Evolutionary conservation across 2,888 invertebrate species (phyloP).

Genomic region (Synergus gifuensis): DNA sequence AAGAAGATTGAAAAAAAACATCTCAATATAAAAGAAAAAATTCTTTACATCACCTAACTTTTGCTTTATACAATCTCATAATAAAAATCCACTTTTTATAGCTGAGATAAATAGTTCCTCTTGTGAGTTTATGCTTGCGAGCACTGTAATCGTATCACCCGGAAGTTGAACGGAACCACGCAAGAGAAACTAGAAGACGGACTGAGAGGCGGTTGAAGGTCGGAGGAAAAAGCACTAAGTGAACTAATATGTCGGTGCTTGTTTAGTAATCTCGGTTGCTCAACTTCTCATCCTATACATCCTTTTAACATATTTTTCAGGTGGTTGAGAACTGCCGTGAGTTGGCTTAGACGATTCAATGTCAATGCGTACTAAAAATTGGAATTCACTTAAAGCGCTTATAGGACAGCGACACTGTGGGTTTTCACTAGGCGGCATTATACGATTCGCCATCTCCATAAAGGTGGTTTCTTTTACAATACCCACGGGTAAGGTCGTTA

Average conservation of each 20-base stretch:
- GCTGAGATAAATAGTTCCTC: not conserved
- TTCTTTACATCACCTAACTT: not conserved
- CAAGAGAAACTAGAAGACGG: conserved; percentile 41
- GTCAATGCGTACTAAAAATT: conserved; percentile 12
- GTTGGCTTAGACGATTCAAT: not conserved
- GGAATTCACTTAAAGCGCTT: conserved; percentile 30
- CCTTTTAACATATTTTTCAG: not conserved
- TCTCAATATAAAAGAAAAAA: not conserved
- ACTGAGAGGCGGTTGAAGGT: conserved; percentile 8
- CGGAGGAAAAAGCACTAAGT: not conserved
- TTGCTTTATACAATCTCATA: not conserved
- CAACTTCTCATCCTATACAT: not conserved
- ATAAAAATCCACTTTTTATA: not conserved
- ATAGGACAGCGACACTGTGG: conserved; percentile 27
- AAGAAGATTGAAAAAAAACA: no score
- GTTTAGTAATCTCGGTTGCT: not conserved
- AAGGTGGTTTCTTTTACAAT: conserved; percentile 42
- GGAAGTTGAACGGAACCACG: conserved; percentile 51
- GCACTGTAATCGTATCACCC: conserved; percentile 49
- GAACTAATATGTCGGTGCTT: not conserved
- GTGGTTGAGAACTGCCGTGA: not conserved
- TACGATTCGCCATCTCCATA: conserved; percentile 39
- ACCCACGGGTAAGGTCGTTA: conserved; percentile 54
- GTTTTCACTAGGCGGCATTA: conserved; percentile 38
- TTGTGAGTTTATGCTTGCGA: conserved; percentile 4